Conservation (phyloP, 2,888 invertebrate genomes). For the Tinea semifulvella region DNA sequence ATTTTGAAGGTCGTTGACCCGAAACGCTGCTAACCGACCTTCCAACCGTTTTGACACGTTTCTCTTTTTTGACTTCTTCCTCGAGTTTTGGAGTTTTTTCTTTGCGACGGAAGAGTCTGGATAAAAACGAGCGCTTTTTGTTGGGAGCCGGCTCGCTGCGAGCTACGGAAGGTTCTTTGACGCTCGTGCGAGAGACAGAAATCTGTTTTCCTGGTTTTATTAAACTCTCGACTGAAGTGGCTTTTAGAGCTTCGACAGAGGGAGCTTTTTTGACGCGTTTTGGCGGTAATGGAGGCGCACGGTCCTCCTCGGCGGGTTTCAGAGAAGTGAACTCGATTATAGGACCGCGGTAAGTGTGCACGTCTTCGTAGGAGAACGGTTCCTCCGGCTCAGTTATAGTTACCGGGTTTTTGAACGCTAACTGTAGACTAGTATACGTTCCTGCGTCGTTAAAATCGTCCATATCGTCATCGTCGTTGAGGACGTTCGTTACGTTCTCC, state of each 20-base stretch:
- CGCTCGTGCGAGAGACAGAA: conserved; percentile 34
- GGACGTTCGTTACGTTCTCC: conserved; percentile 41
- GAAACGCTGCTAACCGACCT: conserved; percentile 71
- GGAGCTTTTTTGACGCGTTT: conserved; percentile 73
- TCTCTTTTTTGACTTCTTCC: conserved; percentile 39
- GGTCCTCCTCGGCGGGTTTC: conserved; percentile 62
- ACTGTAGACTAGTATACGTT: conserved; percentile 84
- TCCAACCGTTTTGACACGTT: conserved; percentile 54
- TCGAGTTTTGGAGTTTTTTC: conserved; percentile 53
- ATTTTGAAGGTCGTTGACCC: conserved; percentile 62
- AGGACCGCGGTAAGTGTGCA: conserved; percentile 57
- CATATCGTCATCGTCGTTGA: conserved; percentile 50
- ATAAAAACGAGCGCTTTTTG: conserved; percentile 58
- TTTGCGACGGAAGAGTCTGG: conserved; percentile 50
- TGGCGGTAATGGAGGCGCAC: conserved; percentile 82
- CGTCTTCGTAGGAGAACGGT: conserved; percentile 66
- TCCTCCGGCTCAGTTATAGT: conserved; percentile 59
- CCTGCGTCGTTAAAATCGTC: conserved; percentile 80
- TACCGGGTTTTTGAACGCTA: conserved; percentile 86
- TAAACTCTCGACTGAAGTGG: conserved; percentile 48
- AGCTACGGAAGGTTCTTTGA: conserved; percentile 34
- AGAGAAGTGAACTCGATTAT: conserved; percentile 61
- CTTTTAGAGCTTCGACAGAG: conserved; percentile 41
- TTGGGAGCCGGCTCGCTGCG: conserved; percentile 43
- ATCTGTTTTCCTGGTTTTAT: conserved; percentile 44